Conservation (phyloP, 1,140 invertebrate genomes). For the Venturia canescens region DNA sequence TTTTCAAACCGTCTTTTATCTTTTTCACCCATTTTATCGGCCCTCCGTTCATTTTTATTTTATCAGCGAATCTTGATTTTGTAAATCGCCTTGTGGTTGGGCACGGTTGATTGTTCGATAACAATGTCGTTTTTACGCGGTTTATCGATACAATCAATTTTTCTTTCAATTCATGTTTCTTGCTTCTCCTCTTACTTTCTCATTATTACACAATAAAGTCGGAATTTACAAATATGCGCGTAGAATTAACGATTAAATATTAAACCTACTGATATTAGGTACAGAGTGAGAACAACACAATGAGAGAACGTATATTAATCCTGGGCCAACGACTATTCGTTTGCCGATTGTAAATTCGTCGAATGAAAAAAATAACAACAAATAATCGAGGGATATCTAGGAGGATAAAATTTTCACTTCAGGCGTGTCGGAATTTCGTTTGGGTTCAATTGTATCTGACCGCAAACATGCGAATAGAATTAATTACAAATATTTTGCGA, state of each 20-base stretch:
- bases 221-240: slow-evolving; percentile 53
- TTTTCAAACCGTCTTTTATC: not conserved
- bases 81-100: not conserved
- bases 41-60: not conserved
- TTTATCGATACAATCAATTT: slow-evolving; percentile 33
- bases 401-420: slow-evolving; percentile 22
- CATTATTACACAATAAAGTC: slow-evolving; percentile 38
- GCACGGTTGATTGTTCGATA: not conserved
- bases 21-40: not conserved
- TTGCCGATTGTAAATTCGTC: slow-evolving; percentile 33
- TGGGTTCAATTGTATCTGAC: no score
- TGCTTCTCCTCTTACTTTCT: slow-evolving; percentile 49
- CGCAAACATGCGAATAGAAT: not conserved
- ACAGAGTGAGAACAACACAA: slow-evolving; percentile 52
- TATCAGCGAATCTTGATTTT: slow-evolving; percentile 23
- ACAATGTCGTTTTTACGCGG: slow-evolving; percentile 1
- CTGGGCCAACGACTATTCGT: slow-evolving; percentile 34
- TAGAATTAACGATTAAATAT: slow-evolving; percentile 54
- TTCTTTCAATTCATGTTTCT: not conserved
- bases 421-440: no score
- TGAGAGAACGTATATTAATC: slow-evolving; percentile 28
- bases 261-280: slow-evolving; percentile 53
- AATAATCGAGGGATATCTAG: slow-evolving; percentile 11
- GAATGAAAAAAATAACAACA: slow-evolving; percentile 13
- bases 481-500: slow-evolving; percentile 51